Base-by-base conservation (phyloP, 1,140 invertebrate species). In the Uloborus diversus region DNA sequence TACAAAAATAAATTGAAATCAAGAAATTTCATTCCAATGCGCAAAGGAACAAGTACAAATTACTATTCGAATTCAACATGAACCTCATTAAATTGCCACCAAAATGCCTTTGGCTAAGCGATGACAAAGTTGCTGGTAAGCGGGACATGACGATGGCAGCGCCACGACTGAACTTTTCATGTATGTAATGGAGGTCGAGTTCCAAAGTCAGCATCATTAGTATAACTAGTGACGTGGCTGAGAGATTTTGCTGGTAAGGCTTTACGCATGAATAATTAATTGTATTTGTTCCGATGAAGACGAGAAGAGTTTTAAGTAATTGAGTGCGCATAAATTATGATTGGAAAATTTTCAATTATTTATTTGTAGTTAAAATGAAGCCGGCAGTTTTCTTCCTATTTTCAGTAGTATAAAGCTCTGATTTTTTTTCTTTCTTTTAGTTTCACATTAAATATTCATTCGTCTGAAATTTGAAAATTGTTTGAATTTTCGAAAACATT, bases 331-430 rank as follows among this genome's bases (percentile, higher is more conserved):
- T 73, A 73, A 73, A 73, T 73, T 73, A 73, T 73, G 56, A 73
- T 73, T 61, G 69, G n/a, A 73, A 73, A 73, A 73, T 73, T 73
- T 73, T 73, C 69, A 73, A 73, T 73, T 73, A 73, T 73, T 57
- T 37, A 11, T 42, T 42, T 25, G n/a, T 35, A 33, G 51, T 42
- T 27, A 20, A 57, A 61, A n/a, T n/a, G 69, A 27, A 73, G 61
- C 35, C 61, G 69, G 47, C 47, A 61, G 47, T 33, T n/a, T 70
- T 57, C 56, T 70, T 70, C n/a, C n/a, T n/a, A n/a, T n/a, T n/a
- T n/a, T n/a, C n/a, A n/a, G n/a, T n/a, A n/a, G n/a, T n/a, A n/a
- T n/a, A n/a, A n/a, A n/a, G n/a, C n/a, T n/a, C n/a, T n/a, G n/a
- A n/a, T n/a, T n/a, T n/a, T n/a, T n/a, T n/a, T n/a, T n/a, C n/a